Evolutionary conservation across 2,888 invertebrate genomes (phyloP), one percentile per base, ranked within the genome.

Genomic region (Sesia bembeciformis): DNA sequence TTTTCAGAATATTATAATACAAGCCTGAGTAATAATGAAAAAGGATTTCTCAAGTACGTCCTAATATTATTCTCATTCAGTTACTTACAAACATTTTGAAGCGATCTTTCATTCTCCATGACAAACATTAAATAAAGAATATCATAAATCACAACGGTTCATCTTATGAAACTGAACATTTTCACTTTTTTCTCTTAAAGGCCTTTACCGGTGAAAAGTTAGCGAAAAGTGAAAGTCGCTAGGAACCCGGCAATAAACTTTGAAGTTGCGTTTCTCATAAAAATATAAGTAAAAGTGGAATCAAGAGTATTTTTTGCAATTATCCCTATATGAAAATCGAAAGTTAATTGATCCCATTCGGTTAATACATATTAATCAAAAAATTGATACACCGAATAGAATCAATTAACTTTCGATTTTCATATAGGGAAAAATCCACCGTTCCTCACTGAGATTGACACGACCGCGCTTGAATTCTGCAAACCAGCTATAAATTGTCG

Each of bases 131-230:
- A 75, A 75, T 74, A 72, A 72, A 63, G 66, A 62, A 64, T 59
- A 61, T 63, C 68, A 74, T 79, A 76, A 76, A 79, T 78, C 78
- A 77, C 64, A 54, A 56, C 62, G 72, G 63, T 67, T 76, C 74
- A 72, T 75, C 55, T 56, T 43, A 51, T 50, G 49, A 51, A 39
- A 38, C 50, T 39, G 50, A 55, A 55, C 41, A 41, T 53, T 55
- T 50, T 8, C 42, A 40, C 50, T 39, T 52, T 49, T 52, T 52
- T 52, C 40, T 50, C 40, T 50, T 5, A 46, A 46, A 46, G 23
- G 46, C 23, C 4, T 46, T 46, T 23, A 46, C 46, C 8, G 46
- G 46, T 46, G 23, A 46, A 46, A 46, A 46, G 46, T 46, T 46
- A 46, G n/a, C 46, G 5, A 46, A 46, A 46, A 46, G 46, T 7